These are phyloP conservation scores for Eulimnadia texana DNA, from an alignment of 1,140 invertebrate genomes.

Conservation along the genomic window DNA sequence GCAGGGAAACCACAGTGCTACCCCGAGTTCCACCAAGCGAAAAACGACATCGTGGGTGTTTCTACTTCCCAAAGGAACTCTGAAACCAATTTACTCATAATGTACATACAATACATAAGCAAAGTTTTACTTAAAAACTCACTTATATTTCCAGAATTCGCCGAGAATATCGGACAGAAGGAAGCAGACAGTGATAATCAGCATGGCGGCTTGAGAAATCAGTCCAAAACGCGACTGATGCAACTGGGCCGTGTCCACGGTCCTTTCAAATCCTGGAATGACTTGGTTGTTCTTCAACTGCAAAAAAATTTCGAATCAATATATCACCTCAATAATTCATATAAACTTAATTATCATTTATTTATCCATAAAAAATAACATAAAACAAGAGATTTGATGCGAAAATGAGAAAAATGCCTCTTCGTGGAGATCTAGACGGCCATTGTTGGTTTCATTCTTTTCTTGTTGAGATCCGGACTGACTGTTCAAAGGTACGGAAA, in stretches of 20 bases:
- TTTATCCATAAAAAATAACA: background rate
- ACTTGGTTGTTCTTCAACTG: background rate
- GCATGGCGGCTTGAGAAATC: conserved; percentile 66
- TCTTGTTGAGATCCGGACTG: background rate
- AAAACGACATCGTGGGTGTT: conserved; percentile 86
- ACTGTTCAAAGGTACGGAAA: background rate
- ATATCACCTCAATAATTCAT: too few relatives aligned
- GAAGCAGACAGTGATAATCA: conserved; percentile 73
- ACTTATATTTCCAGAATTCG: conserved; percentile 84
- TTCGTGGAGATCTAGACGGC: too few relatives aligned
- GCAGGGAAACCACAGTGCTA: conserved; percentile 86
- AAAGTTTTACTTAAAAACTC: too few relatives aligned
- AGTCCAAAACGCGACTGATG: conserved; percentile 78
- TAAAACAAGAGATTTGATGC: background rate
- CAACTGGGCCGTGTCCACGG: conserved; percentile 68
- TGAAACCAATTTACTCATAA: conserved; percentile 25
- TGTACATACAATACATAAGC: background rate
- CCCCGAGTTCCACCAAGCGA: conserved; percentile 80
- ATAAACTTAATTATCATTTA: too few relatives aligned
- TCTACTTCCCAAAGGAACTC: conserved; percentile 69
- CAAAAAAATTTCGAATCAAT: too few relatives aligned
- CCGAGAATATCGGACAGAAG: conserved; percentile 76
- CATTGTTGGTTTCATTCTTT: background rate
- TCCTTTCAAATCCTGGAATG: conserved; percentile 2
- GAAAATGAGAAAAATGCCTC: background rate